phyloP scores from a whole-genome alignment of 2,888 invertebrate genomes.

The Noctuana brunneofusca region DNA sequence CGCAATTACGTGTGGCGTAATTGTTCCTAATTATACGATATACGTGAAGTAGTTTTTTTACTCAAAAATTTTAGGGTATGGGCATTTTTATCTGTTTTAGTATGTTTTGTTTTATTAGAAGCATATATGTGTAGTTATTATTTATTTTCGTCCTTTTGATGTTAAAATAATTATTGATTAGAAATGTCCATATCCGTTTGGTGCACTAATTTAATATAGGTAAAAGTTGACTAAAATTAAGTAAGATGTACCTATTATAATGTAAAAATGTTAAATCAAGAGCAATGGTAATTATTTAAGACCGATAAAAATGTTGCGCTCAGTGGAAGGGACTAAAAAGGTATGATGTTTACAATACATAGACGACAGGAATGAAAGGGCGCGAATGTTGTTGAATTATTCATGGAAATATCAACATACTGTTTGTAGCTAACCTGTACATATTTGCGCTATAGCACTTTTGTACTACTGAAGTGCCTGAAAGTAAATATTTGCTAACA shows the following conservation, averaged over 20 bases:
- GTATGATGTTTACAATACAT: slow-evolving; percentile 69
- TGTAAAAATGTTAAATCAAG: slow-evolving; percentile 43
- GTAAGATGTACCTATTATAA: slow-evolving; percentile 39
- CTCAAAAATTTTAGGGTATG: slow-evolving; percentile 39
- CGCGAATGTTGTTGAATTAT: not conserved
- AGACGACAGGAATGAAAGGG: slow-evolving; percentile 43
- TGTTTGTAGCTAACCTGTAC: not conserved
- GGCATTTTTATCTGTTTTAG: slow-evolving; percentile 39
- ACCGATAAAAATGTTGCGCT: slow-evolving; percentile 56
- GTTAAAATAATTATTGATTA: slow-evolving; percentile 25
- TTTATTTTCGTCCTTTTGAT: slow-evolving; percentile 35
- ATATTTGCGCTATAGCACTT: not conserved
- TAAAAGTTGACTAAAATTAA: slow-evolving; percentile 43
- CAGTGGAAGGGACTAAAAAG: slow-evolving; percentile 61
- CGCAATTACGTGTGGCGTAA: slow-evolving; percentile 19
- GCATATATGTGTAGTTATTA: slow-evolving; percentile 14
- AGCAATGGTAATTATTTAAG: slow-evolving; percentile 65
- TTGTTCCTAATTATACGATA: slow-evolving; percentile 10
- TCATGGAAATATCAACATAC: not conserved
- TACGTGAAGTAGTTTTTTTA: slow-evolving; percentile 32
- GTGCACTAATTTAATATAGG: slow-evolving; percentile 43
- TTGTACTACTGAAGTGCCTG: not conserved
- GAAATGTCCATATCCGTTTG: slow-evolving; percentile 47
- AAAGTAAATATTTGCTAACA: no score
- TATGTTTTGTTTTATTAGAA: slow-evolving; percentile 21